A percentile compares a stretch with the other conserved stretches of the same genome.
Conservation (phyloP, 1,140 invertebrate genomes). For the Eciton burchellii region DNA sequence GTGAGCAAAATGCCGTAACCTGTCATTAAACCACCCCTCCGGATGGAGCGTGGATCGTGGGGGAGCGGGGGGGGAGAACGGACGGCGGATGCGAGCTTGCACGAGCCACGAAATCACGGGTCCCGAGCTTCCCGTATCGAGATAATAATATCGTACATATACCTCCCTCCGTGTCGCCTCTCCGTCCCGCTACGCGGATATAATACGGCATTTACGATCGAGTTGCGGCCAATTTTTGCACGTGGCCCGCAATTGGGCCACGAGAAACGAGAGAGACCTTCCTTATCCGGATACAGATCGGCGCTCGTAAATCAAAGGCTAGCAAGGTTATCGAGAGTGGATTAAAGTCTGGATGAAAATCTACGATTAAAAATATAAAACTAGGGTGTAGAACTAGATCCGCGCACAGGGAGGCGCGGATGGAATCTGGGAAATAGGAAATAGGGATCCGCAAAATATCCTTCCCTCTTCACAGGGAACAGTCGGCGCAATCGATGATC, state of each 20-base stretch:
- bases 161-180: background rate
- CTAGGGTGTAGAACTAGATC: background rate
- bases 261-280: too few relatives aligned
- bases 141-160: conserved; percentile 67
- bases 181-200: too few relatives aligned
- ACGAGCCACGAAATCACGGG: conserved; percentile 78
- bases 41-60: conserved; percentile 23
- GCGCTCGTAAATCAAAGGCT: too few relatives aligned
- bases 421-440: background rate
- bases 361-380: background rate
- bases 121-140: conserved; percentile 72
- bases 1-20: conserved; percentile 67
- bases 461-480: background rate
- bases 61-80: too few relatives aligned
- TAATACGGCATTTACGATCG: background rate
- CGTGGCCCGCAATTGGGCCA: too few relatives aligned
- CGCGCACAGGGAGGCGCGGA: background rate
- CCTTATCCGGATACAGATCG: too few relatives aligned
- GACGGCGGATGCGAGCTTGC: conserved; percentile 28
- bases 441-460: background rate
- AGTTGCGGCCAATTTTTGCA: background rate
- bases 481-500: background rate
- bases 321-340: too few relatives aligned
- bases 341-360: too few relatives aligned
- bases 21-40: conserved; percentile 72